Conservation (phyloP, 1,140 invertebrate genomes). For the Anastrepha obliqua region DNA sequence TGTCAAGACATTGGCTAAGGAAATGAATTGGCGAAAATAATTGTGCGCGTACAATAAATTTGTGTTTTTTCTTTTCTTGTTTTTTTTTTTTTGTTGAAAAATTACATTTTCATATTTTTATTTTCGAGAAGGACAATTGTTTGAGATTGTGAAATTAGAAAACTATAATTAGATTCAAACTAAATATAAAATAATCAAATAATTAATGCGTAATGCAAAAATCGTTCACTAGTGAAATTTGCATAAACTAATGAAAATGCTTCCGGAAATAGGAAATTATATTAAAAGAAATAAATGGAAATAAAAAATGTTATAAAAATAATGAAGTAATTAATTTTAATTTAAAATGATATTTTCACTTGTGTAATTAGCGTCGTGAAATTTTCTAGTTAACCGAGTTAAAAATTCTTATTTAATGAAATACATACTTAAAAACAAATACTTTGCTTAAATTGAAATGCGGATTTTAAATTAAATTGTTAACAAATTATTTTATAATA, state of each 20-base stretch:
- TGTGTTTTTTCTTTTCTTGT: neutral
- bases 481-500: too few species aligned
- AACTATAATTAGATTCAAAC: neutral
- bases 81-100: neutral
- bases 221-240: neutral
- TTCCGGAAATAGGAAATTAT: too few species aligned
- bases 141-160: neutral
- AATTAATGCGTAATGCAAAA: too few species aligned
- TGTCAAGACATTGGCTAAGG: neutral
- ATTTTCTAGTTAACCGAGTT: too few species aligned
- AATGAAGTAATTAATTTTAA: too few species aligned
- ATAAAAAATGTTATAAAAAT: too few species aligned
- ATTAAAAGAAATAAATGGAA: neutral
- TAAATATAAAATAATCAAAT: neutral
- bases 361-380: too few species aligned
- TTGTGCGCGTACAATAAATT: neutral
- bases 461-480: too few species aligned
- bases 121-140: conserved; percentile 17
- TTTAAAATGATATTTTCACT: too few species aligned
- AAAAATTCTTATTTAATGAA: too few species aligned
- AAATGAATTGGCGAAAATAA: neutral
- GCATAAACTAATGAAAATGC: neutral
- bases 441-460: too few species aligned
- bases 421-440: too few species aligned
- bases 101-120: neutral